A percentile compares a stretch with the other conserved stretches of the same genome.
Conservation (phyloP, 2,797 vertebrate genomes). For the Diceros bicornis region DNA sequence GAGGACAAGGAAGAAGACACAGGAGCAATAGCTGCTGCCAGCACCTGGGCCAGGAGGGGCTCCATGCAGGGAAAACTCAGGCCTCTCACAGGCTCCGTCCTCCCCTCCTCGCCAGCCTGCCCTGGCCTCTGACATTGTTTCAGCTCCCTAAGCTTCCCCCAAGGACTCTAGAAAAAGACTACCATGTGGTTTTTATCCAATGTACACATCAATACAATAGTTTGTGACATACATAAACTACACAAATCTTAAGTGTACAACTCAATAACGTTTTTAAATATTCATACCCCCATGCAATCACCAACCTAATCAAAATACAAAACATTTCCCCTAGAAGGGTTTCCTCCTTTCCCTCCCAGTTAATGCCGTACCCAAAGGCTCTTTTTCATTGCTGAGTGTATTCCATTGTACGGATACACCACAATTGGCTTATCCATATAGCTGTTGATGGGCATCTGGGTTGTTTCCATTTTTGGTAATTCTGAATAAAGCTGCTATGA, state of each 20-base stretch:
- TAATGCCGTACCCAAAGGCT: neutral
- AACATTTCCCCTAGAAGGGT: neutral
- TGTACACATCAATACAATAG: neutral
- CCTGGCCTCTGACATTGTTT: neutral
- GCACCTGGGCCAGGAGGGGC: neutral
- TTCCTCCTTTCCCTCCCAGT: neutral
- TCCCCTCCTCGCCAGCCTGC: neutral
- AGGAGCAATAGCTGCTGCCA: neutral
- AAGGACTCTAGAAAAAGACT: neutral
- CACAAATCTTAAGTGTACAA: neutral
- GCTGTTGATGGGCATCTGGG: neutral
- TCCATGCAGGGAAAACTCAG: neutral
- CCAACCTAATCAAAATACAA: conserved; percentile 38
- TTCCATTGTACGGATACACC: neutral
- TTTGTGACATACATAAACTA: neutral
- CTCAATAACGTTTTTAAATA: neutral
- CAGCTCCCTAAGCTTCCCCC: neutral
- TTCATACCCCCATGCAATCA: neutral
- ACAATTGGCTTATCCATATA: neutral
- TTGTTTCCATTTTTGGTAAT: neutral
- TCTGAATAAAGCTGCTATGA: neutral
- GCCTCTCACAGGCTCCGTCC: neutral
- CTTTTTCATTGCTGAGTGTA: neutral
- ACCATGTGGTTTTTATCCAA: neutral
- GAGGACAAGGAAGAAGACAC: neutral